Evolutionary conservation across 2,888 invertebrate genomes (phyloP), one percentile per base, ranked within the genome.

Genomic region (Cyaniris semiargus): DNA sequence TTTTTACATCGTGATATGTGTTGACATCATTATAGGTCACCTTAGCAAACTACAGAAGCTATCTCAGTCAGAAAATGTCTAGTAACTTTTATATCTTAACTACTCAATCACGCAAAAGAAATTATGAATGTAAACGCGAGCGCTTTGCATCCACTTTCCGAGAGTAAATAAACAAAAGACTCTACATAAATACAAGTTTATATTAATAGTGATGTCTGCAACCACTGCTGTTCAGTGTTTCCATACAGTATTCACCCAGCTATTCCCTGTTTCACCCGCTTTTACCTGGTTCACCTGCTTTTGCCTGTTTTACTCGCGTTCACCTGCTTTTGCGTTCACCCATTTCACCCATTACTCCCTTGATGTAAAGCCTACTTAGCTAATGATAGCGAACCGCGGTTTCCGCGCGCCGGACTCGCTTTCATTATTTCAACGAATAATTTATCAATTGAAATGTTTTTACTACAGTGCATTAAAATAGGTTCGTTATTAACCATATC

Each of bases 351-450:
- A 76, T 70, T 34, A 70, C 60, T 44, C 48, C 75, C 58, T 75
- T 75, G 60, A 70, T 70, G 56, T 48, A 58, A 53, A 75, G 70
- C 44, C 75, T 76, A 76, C 75, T 79, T 77, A 76, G 79, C 79
- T 78, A 78, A 80, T 79, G 80, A 80, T 79, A 79, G 79, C 79
- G 76, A 79, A 76, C 79, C 76, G 78, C 80, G 79, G 79, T 79
- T 75, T 71, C 66, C 66, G 27, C 60, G 13, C 66, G 7, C 66
- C 66, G 27, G 27, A 31, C 66, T 66, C 27, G 31, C 27, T 15
- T 27, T 66, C 23, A 60, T 60, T 66, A 66, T 66, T 66, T 27
- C 27, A 66, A 27, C 66, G 27, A 66, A 66, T 66, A 66, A 66
- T 66, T 66, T 66, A 66, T 66, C 66, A 66, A 66, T 66, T 31